Evolutionary conservation across 2,888 invertebrate genomes (phyloP), one percentile per base, ranked within the genome.

Genomic region (Eupithecia abbreviata): DNA sequence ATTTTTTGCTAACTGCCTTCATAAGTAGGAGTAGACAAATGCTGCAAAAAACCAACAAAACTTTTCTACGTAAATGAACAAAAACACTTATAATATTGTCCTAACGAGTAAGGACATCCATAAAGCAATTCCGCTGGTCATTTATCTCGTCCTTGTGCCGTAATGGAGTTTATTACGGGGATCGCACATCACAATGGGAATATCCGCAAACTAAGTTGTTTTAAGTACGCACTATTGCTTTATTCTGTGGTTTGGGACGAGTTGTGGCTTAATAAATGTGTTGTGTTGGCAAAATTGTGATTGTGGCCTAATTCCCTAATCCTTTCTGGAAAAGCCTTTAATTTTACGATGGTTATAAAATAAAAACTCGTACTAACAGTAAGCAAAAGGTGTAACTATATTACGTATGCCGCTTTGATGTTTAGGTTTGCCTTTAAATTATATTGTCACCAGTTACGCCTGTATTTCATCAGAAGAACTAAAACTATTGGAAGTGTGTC

Each of bases 101-200:
- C 49, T 49, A 45, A 75, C 67, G n/a, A 74, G 71, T 55, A 51
- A 55, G 43, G 41, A 73, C 73, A 73, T 51, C 73, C 76, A 79
- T 77, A 77, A 77, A 80, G 77, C 77, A 74, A 76, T 78, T 79
- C 72, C 74, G 73, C 68, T 65, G 65, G 78, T 76, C 80, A 80
- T 82, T 80, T 80, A 80, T 82, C 77, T 79, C 62, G 81, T 71
- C 80, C 81, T 79, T 77, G 78, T 77, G 47, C 74, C 77, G 69
- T 80, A 78, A 81, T 80, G 72, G 75, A 78, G 80, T 81, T 79
- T 82, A 81, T 82, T 81, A 77, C 74, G 73, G 76, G 77, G 74
- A 80, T 78, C 78, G 78, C 80, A 79, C 75, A 55, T 75, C 74
- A 73, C 76, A 74, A 76, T 75, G 77, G 71, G 73, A 76, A 78